Evolutionary conservation across 2,888 invertebrate genomes (phyloP), one percentile per base, ranked within the genome.

Genomic region (Mallateleia sp.): DNA sequence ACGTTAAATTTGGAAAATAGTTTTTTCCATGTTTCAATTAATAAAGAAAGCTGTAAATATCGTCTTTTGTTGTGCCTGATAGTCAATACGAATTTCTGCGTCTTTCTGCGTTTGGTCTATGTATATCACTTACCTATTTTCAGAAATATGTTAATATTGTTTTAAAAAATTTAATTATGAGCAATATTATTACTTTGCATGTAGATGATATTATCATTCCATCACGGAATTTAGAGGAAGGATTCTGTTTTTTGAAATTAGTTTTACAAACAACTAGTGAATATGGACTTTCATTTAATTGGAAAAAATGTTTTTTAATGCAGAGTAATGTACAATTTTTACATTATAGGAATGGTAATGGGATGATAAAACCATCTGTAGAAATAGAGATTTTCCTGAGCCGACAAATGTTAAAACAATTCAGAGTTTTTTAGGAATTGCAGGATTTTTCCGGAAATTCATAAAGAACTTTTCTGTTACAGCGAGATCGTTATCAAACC

Each of bases 131-230:
- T 2, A 11, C 38, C 11, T 38, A 38, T 38, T 38, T 38, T 38
- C 38, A 38, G 11, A 38, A 38, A 14, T 38, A 38, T 38, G 38
- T 38, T 2, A 38, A 38, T 38, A 38, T 38, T 38, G 38, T 38
- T 38, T 38, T 38, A 2, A 38, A 38, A 14, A 11, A 38, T 38
- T 38, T 38, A 11, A 38, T 38, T 38, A 11, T 11, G 2, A 11
- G 11, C 5, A 38, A 38, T 11, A 38, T 38, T 38, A 14, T 38
- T 11, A 38, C 38, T 9, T 11, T 58, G 6, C 62, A 74, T 60
- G 62, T 62, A n/a, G 74, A 74, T 50, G 74, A 74, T 42, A 20
- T 74, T n/a, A 62, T 74, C 38, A 45, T 74, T 22, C 60, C 60
- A 45, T n/a, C 74, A n/a, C 24, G 11, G 6, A 38, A 72, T 72